Base-by-base conservation (phyloP, 2,888 invertebrate species). In the Phrixothrix hirtus region DNA sequence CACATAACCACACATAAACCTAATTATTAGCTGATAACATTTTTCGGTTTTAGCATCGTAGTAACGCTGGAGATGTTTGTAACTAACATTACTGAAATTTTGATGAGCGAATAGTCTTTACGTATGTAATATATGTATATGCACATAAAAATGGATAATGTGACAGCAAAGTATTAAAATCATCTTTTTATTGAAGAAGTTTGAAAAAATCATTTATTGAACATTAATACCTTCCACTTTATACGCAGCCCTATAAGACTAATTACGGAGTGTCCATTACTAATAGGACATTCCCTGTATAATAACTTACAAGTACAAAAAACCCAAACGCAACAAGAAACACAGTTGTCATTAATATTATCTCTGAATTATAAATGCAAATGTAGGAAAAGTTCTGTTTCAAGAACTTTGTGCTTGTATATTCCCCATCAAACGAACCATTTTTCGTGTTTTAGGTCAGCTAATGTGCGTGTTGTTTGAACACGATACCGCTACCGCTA, bases 391-490 rank as follows among this genome's bases (percentile, higher is more conserved):
- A 38, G 25, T 50, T 44, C 44, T 50, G 44, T 50, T 39, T 32
- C 29, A 44, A 44, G 50, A 50, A 44, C 27, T 44, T 44, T 38
- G 26, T 34, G 17, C 38, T 48, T 26, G 32, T 48, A 52, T 41
- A 46, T 47, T 36, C 39, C 14, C 39, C 51, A 45, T 51, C 35
- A 51, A 45, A 45, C 16, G 21, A 39, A 39, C 31, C 46, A 52
- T 53, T 53, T 53, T 53, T 53, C 53, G 42, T 53, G 53, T 53
- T 53, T 53, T 53, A 47, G 53, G 53, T 53, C 53, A 53, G 46
- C 53, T 9, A 51, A 47, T 26, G 53, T 53, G 53, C 53, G 53
- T 53, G 53, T 38, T 47, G 46, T 43, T 53, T 46, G 41, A 37
- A 53, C 53, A 53, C 53, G 53, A 53, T 53, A 53, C 47, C 47